Base-by-base conservation (phyloP, 2,797 vertebrate genomes). In the Lindbergichthys nudifrons region DNA sequence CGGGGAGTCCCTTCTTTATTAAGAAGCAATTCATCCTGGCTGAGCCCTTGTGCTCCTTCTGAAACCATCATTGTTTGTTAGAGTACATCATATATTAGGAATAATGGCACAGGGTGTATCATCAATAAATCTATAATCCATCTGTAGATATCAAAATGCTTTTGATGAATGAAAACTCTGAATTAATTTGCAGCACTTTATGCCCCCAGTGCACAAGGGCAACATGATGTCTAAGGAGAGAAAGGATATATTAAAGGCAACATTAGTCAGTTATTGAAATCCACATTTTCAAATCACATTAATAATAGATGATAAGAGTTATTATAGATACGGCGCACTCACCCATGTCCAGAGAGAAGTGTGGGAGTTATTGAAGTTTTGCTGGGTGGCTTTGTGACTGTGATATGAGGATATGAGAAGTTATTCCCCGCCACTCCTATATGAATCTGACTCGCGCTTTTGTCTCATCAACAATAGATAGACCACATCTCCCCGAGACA, bases 401-500 rank as follows among this genome's bases (percentile, higher is more conserved):
- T 93, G 94, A 92, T 94, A 94, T 95, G 94, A 87, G 91, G 93
- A 93, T 95, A 92, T 94, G 94, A 93, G 92, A 91, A 92, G 92
- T 92, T 93, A 93, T 93, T 94, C 93, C 89, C 88, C 87, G 76
- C 91, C 90, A 90, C 92, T 91, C 94, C 91, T 95, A 94, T 95
- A 95, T 94, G 92, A 94, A 94, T 94, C 92, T 95, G 93, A 95
- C 91, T 94, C 78, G 70, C 71, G 89, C 94, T 94, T 94, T 94
- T 95, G 94, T 95, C 89, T 93, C 90, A 90, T 90, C 91, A 94
- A 96, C 95, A 95, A 95, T 95, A 94, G 94, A 95, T 94, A 94
- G 92, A 94, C 89, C 93, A 91, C 87, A 77, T 90, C 92, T 92
- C 86, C 88, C 77, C 72, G 72, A 86, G 89, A 88, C 90, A 85